These are phyloP conservation scores for Acipenser ruthenus DNA, from an alignment of 2,797 vertebrate genomes.

Conservation along the genomic window DNA sequence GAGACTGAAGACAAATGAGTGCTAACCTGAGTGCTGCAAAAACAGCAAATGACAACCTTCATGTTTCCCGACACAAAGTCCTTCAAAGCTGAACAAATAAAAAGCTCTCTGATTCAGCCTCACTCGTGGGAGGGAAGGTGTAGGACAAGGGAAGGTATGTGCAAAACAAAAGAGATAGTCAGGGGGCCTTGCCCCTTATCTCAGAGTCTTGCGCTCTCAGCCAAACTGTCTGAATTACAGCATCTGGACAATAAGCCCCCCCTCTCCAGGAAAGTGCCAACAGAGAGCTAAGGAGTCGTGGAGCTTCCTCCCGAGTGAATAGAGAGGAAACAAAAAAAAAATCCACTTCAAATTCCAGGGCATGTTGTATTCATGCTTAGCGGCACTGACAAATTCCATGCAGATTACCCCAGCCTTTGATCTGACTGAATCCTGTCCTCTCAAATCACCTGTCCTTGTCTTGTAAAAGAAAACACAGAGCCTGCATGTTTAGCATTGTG, in stretches of 20 bases:
- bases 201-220: background rate
- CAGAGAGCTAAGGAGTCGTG: background rate
- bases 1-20: too few relatives aligned
- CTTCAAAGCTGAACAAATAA: background rate
- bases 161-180: background rate
- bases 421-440: constrained; percentile 27
- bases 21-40: too few relatives aligned
- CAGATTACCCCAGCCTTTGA: constrained; percentile 40
- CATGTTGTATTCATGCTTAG: constrained; percentile 31
- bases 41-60: too few relatives aligned
- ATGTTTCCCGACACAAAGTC: background rate
- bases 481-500: background rate
- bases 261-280: constrained; percentile 1
- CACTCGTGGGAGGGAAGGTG: constrained; percentile 1
- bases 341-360: constrained; percentile 44
- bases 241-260: constrained; percentile 4
- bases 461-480: background rate
- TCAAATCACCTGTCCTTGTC: constrained; percentile 25
- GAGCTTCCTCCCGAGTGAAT: constrained; percentile 16
- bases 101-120: background rate
- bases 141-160: constrained; percentile 6
- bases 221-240: constrained; percentile 3
- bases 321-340: constrained; percentile 27
- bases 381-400: constrained; percentile 38
- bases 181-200: background rate